Conservation (phyloP, 2,113 vertebrate genomes). For the Crotalus tigris region DNA sequence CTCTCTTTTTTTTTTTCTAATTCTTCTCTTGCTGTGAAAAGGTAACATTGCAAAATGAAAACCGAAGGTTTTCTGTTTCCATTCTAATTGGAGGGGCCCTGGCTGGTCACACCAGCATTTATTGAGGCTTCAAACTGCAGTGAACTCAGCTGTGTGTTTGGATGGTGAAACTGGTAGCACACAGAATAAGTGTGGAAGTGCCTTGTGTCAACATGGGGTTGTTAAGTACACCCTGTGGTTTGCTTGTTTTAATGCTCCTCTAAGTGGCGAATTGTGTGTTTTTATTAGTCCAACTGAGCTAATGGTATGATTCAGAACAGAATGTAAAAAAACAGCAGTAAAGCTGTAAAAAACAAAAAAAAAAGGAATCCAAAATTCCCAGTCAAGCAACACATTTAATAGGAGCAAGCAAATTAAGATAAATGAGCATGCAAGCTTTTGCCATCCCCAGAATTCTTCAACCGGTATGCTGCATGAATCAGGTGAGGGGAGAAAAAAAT, state of each 20-base stretch:
- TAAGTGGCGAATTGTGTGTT: not conserved
- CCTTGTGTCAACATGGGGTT: not conserved
- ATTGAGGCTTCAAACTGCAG: not conserved
- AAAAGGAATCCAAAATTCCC: not conserved
- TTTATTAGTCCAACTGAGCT: constrained; percentile 36
- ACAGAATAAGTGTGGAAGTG: not conserved
- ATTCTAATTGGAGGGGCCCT: not conserved
- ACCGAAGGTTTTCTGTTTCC: not conserved
- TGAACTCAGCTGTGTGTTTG: not conserved
- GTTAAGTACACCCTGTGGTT: not conserved
- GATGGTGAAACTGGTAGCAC: not conserved
- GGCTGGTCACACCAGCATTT: not conserved
- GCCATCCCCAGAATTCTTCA: not conserved
- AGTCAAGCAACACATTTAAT: not conserved
- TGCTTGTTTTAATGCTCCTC: not conserved
- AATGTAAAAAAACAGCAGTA: not conserved
- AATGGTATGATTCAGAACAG: not conserved
- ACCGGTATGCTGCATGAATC: not conserved
- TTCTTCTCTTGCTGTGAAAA: not conserved
- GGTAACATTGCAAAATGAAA: not conserved
- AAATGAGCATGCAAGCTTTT: not conserved
- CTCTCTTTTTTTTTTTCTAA: not conserved
- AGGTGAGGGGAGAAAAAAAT: not conserved
- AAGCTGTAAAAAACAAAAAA: not conserved
- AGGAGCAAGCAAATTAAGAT: not conserved